Evolutionary conservation across 2,797 vertebrate genomes (phyloP).

Genomic region (Sylvilagus floridanus): DNA sequence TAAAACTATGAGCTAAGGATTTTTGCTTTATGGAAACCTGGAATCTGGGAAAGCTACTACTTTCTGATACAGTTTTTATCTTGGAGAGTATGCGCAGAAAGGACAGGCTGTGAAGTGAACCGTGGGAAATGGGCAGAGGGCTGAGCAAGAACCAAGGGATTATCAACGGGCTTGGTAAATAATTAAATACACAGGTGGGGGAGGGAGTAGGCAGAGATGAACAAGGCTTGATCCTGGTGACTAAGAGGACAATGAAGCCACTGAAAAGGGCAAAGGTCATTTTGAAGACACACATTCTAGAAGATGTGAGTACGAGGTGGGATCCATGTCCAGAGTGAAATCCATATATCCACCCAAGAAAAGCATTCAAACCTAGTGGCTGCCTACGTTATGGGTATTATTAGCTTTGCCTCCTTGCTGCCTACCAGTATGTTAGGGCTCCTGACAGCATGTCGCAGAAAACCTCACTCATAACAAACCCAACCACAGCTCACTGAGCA

Average conservation of each 20-base stretch:
- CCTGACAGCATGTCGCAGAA: background rate
- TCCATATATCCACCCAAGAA: background rate
- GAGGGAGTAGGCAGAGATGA: constrained; percentile 66
- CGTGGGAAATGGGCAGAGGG: constrained; percentile 51
- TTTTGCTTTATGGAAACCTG: constrained; percentile 54
- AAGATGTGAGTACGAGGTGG: constrained; percentile 14
- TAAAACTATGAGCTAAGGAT: constrained; percentile 31
- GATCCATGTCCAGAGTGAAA: constrained; percentile 45
- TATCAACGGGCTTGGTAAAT: constrained; percentile 76
- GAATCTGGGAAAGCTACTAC: constrained; percentile 18
- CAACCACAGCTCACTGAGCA: constrained; percentile 40
- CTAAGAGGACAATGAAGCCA: constrained; percentile 68
- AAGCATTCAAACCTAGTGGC: background rate
- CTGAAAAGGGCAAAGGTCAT: constrained; percentile 76
- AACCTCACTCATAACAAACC: constrained; percentile 1
- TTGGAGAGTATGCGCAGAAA: constrained; percentile 28
- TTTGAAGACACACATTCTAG: constrained; percentile 50
- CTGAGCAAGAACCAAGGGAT: constrained; percentile 22
- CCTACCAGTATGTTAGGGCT: background rate
- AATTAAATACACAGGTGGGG: constrained; percentile 72
- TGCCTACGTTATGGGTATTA: background rate
- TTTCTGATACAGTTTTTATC: background rate
- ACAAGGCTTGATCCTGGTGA: constrained; percentile 49
- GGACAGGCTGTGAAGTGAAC: background rate
- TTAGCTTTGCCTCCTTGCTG: background rate